Evolutionary conservation across 2,797 vertebrate genomes (phyloP).

Genomic region (Hirundo rustica): DNA sequence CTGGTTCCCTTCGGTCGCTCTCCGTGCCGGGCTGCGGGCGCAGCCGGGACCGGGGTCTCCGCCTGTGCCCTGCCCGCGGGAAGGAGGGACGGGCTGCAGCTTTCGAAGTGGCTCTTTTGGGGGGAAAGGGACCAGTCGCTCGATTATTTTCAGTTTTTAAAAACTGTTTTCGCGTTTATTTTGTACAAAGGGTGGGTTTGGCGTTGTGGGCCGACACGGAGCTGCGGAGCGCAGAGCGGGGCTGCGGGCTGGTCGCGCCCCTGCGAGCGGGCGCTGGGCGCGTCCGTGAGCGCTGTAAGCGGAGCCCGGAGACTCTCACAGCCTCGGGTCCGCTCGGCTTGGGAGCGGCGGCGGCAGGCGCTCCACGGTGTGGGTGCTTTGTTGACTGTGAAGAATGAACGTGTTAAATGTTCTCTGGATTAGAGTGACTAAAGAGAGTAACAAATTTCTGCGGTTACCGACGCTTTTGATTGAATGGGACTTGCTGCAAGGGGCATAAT

Average conservation of each 20-base stretch:
- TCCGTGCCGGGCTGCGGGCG: not conserved
- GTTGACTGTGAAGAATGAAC: accelerated
- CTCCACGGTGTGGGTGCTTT: accelerated
- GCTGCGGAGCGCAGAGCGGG: not conserved
- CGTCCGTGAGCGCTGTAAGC: accelerated
- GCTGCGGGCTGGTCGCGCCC: not conserved
- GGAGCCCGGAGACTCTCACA: accelerated
- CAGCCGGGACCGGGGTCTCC: not conserved
- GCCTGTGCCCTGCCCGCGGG: not conserved
- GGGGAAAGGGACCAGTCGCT: accelerated
- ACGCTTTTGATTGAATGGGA: accelerated
- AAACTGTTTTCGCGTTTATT: accelerated
- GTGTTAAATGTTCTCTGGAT: accelerated
- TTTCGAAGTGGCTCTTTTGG: not conserved
- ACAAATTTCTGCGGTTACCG: not conserved
- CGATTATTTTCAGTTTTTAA: accelerated
- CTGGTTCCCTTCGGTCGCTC: not conserved
- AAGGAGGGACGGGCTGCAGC: not conserved
- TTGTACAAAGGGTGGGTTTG: accelerated
- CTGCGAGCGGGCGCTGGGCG: accelerated
- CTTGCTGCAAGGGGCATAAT: accelerated
- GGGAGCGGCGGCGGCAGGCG: accelerated
- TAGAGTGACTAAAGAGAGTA: not conserved
- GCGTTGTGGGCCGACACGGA: accelerated
- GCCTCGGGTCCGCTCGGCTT: accelerated